Evolutionary conservation across 2,113 vertebrate species (phyloP), one percentile per base, ranked within the genome.

Genomic region (Protobothrops flavoviridis): DNA sequence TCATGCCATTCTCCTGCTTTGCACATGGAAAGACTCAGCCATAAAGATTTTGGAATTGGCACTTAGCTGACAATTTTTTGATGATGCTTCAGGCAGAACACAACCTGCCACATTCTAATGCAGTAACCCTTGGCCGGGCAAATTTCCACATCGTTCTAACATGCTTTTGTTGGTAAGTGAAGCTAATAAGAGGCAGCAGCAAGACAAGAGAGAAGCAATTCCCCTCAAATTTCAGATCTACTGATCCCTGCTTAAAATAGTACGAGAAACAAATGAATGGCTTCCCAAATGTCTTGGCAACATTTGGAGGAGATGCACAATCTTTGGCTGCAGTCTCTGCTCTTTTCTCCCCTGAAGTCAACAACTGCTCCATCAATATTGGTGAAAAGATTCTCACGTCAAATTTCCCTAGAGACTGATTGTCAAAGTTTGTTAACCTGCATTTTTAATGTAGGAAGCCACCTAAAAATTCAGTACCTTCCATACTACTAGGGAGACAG

Each of bases 321-420:
- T 96, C 89, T 91, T 48, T 93, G 94, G 90, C 56, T 74, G n/a
- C 11, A 26, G 15, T 91, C 91, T 94, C 94, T 93, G 24, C 95
- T 94, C 90, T 95, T 93, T 87, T 85, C 48, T 53, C 91, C 74
- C 93, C 64, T 1, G 39, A 96, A 93, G 87, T 94, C 94, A 95
- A 96, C 96, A 97, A 94, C 94, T 91, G 92, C 33, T 93, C 95
- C 96, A 97, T 95, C 94, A 93, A 96, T 97, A 97, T 95, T 96
- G 95, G 89, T 95, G 97, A 97, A 95, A 96, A 97, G 95, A 53
- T 92, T 95, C 94, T 87, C 85, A 81, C 0, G 26, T 50, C 92
- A 93, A 94, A 50, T 86, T 15, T 17, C 88, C 64, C 56, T 52
- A 94, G 95, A 97, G 96, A 95, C 92, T 92, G 95, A 91, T 39